Evolutionary conservation across 2,888 invertebrate genomes (phyloP).

Genomic region (Volucella bombylans): DNA sequence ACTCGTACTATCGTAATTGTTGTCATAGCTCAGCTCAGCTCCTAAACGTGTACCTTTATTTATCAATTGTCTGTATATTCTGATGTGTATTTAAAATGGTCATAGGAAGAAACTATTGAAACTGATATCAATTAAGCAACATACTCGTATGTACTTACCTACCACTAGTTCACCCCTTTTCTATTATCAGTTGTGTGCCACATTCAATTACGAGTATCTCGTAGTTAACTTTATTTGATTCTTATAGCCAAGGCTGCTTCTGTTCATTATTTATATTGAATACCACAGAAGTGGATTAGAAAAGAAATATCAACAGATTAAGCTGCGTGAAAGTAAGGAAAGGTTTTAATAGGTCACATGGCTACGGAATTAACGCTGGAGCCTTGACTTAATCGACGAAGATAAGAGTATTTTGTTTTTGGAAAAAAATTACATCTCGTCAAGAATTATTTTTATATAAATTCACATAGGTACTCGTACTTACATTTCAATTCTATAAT

Average conservation of each 20-base stretch:
- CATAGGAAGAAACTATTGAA: too few species aligned
- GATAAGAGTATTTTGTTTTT: neutral
- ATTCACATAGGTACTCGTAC: constrained; percentile 7
- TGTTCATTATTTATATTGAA: constrained; percentile 16
- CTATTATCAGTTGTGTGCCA: constrained; percentile 2
- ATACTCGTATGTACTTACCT: constrained; percentile 1
- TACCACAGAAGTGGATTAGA: constrained; percentile 32
- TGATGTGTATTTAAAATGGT: too few species aligned
- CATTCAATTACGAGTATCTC: constrained; percentile 13
- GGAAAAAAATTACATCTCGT: neutral
- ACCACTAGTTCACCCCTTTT: neutral
- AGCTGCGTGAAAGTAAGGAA: neutral
- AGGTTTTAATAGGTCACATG: constrained; percentile 25
- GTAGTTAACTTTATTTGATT: constrained; percentile 19
- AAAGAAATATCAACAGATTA: constrained; percentile 6
- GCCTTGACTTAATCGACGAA: constrained; percentile 47
- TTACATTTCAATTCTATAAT: constrained; percentile 21
- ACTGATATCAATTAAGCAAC: constrained; percentile 15
- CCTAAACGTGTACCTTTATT: too few species aligned
- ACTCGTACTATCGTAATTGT: too few species aligned
- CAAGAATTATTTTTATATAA: neutral
- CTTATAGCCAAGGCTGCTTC: constrained; percentile 18
- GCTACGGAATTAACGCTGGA: constrained; percentile 12
- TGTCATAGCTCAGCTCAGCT: too few species aligned
- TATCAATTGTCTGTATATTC: too few species aligned